Evolutionary conservation across 2,113 vertebrate species (phyloP).

Genomic region (Thunnus maccoyii): DNA sequence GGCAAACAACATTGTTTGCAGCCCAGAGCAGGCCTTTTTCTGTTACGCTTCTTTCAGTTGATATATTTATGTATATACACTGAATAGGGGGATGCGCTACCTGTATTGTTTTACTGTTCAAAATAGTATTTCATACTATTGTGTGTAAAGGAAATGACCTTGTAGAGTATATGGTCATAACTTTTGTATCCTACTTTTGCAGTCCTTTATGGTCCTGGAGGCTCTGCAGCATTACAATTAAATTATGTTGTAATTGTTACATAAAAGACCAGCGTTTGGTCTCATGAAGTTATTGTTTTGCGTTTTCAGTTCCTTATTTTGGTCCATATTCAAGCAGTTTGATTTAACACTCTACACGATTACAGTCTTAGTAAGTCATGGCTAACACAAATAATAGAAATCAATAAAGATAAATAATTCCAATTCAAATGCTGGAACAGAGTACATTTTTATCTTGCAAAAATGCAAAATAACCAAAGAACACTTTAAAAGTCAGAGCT

Average conservation of each 20-base stretch:
- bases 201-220: neutral
- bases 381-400: neutral
- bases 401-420: neutral
- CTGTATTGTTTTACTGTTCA: neutral
- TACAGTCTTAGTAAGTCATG: neutral
- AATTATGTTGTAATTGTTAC: neutral
- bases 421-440: neutral
- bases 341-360: neutral
- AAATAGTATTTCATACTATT: neutral
- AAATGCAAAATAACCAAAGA: neutral
- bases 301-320: constrained; percentile 7
- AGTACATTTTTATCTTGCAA: neutral
- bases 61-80: neutral
- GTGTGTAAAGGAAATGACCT: neutral
- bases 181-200: neutral
- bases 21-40: neutral
- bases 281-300: neutral
- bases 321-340: neutral
- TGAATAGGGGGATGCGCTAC: neutral
- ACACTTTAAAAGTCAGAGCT: neutral
- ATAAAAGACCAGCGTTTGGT: neutral
- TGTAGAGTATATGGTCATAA: neutral
- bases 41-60: neutral
- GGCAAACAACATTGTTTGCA: neutral
- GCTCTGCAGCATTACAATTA: neutral